These are phyloP conservation scores for Perccottus glenii DNA, from an alignment of 2,113 vertebrate genomes.

Conservation along the genomic window DNA sequence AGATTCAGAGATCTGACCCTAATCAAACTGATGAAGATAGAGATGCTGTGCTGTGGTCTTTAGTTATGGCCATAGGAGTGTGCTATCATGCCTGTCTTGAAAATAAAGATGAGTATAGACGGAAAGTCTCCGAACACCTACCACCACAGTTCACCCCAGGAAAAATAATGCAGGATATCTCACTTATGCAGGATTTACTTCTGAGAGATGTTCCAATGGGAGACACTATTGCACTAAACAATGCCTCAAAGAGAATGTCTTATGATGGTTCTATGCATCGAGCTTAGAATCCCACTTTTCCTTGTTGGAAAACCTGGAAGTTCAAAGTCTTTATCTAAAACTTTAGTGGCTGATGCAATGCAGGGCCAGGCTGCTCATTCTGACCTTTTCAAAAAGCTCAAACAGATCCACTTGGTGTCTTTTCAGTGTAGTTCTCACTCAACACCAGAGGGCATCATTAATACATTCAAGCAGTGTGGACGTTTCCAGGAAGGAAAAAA, in stretches of 20 bases:
- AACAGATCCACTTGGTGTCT: constrained; percentile 93
- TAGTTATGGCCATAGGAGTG: constrained; percentile 88
- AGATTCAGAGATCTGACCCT: constrained; percentile 67
- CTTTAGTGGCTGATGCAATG: constrained; percentile 94
- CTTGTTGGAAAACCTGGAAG: constrained; percentile 97
- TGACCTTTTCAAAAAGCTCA: constrained; percentile 87
- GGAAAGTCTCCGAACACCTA: constrained; percentile 75
- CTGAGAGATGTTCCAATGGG: constrained; percentile 83
- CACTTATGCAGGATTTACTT: constrained; percentile 86
- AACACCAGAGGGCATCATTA: constrained; percentile 94
- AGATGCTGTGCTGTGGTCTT: constrained; percentile 84
- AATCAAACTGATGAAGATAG: constrained; percentile 24
- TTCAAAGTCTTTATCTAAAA: constrained; percentile 97
- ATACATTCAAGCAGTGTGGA: constrained; percentile 93
- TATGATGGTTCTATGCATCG: constrained; percentile 99
- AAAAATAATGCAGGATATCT: constrained; percentile 85
- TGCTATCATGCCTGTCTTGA: constrained; percentile 94
- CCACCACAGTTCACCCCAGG: constrained; percentile 66
- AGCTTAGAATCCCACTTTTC: constrained; percentile 94
- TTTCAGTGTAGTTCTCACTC: constrained; percentile 98
- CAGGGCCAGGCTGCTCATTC: constrained; percentile 90
- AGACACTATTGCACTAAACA: constrained; percentile 89
- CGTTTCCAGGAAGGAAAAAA: constrained; percentile 96
- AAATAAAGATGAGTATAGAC: constrained; percentile 82
- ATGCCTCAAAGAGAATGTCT: constrained; percentile 94